A percentile compares a stretch with the other conserved stretches of the same genome.
Evolutionary conservation across 2,113 vertebrate species (phyloP).

Genomic region (Cichladusa arquata): DNA sequence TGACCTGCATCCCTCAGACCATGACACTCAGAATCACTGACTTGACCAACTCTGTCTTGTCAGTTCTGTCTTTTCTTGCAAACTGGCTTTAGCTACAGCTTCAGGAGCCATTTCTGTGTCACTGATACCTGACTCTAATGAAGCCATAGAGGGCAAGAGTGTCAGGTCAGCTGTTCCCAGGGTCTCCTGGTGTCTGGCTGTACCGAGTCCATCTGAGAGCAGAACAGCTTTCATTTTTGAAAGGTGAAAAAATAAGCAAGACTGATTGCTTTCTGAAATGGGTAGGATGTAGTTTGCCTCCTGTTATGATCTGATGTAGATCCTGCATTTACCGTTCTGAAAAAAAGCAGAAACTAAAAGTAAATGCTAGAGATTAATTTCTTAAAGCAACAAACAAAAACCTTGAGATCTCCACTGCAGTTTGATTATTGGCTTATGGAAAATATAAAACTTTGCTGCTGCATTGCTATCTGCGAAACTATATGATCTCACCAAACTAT

Average conservation of each 20-base stretch:
- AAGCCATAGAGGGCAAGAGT: background rate
- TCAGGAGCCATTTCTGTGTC: background rate
- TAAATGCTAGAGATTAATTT: background rate
- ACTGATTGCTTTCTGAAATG: background rate
- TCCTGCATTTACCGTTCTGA: background rate
- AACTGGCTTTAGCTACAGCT: background rate
- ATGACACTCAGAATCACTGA: background rate
- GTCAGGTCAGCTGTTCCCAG: background rate
- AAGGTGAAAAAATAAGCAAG: background rate
- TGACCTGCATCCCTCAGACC: background rate
- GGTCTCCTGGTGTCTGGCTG: background rate
- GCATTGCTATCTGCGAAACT: constrained; percentile 63
- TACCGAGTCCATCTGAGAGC: background rate
- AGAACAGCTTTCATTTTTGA: background rate
- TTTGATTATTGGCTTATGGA: background rate
- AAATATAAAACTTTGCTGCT: constrained; percentile 46
- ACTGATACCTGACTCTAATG: background rate
- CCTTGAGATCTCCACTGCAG: background rate
- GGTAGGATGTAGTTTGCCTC: background rate
- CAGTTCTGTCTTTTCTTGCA: background rate
- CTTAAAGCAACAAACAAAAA: constrained; percentile 9
- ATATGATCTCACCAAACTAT: constrained; percentile 47
- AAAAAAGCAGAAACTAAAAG: background rate
- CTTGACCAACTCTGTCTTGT: background rate
- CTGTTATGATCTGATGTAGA: background rate